Base-by-base conservation (phyloP, 2,797 vertebrate species). In the Falco rusticolus region DNA sequence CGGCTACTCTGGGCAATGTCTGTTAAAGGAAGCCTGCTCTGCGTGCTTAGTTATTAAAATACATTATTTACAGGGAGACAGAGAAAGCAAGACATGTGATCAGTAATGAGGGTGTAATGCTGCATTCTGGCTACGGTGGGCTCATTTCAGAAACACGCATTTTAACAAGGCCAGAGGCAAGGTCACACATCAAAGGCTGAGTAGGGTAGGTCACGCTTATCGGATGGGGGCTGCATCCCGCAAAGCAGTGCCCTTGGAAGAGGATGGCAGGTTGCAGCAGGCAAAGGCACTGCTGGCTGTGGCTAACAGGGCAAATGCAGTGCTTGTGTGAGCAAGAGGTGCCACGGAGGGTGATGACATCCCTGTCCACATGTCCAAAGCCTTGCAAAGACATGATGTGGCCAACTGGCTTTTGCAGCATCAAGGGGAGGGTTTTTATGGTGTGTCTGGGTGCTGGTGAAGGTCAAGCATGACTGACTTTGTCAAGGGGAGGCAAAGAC, bases 331-430 rank as follows among this genome's bases (percentile, higher is more conserved):
- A 83, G 60, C 15, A 24, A 37, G 56, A 24, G 45, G 43, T 48
- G 61, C 33, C 16, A 3, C 0, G 2, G 37, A 65, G 17, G 50
- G 41, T 43, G 20, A 1, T 24, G 33, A 48, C 21, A 19, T 75
- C 33, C 59, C 61, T 63, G 33, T 13, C 50, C 24, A 6, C 0
- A 0, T 34, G 24, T 59, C 28, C 53, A 51, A 64, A 77, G 22
- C 31, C 41, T 50, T 37, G 17, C 48, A 19, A 77, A 21, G 69
- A 11, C 0, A 3, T 9, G 17, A 19, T 6, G 25, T 17, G 48
- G 51, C 47, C 8, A 1, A 1, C 8, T 24, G 64, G 19, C 33
- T 68, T 9, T 31, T 1, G 0, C 26, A 64, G 63, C 7, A 6
- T 16, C 26, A 22, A 45, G 69, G 59, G 45, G 51, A 82, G 31